A percentile compares a stretch with the other conserved stretches of the same genome.
Conservation (phyloP, 2,113 vertebrate genomes). For the Megaceryle maxima region DNA sequence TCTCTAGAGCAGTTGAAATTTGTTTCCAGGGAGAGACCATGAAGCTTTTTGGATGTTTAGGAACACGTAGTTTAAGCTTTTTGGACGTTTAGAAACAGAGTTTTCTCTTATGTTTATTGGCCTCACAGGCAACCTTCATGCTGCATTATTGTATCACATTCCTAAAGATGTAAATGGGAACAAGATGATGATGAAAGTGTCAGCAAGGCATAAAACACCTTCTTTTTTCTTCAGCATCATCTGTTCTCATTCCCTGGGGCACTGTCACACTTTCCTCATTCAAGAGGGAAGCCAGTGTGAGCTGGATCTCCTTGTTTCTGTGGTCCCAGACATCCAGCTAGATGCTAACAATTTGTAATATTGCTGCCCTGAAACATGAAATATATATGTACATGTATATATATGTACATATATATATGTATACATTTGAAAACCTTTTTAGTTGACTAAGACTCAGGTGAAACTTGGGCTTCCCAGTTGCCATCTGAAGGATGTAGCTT, state of each 20-base stretch:
- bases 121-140: background rate
- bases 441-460: background rate
- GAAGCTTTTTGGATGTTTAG: background rate
- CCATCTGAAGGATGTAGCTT: background rate
- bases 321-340: background rate
- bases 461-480: background rate
- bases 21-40: background rate
- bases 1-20: background rate
- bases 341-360: background rate
- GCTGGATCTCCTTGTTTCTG: background rate
- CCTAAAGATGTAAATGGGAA: background rate
- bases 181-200: background rate
- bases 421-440: background rate
- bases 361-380: background rate
- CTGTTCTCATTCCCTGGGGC: background rate
- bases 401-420: background rate
- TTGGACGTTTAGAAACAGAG: background rate
- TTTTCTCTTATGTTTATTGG: background rate
- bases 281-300: background rate
- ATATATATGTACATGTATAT: background rate
- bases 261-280: background rate
- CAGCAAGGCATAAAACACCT: background rate
- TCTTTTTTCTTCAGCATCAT: background rate
- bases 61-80: background rate
- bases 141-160: background rate